Percentiles rank a stretch among this genome's conserved stretches.
Conservation (phyloP, 2,113 vertebrate species). For the Amphiprion ocellaris region DNA sequence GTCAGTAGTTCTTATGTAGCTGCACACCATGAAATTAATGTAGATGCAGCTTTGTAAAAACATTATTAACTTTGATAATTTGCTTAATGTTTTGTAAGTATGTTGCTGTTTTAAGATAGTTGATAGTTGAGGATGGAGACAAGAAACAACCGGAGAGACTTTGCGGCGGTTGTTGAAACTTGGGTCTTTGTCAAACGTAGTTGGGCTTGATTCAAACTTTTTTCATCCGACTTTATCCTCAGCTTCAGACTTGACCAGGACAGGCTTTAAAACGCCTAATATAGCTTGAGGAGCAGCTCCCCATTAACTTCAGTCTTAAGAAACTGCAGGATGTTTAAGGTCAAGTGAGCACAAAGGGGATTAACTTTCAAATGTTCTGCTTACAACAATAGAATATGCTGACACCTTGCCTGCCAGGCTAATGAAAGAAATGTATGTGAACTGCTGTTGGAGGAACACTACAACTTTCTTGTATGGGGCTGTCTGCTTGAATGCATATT, state of each 20-base stretch:
- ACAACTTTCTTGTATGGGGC: conserved; percentile 9
- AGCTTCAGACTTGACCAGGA: background rate
- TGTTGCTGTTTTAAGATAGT: background rate
- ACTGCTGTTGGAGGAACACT: background rate
- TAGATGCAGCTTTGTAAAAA: background rate
- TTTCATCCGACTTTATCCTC: background rate
- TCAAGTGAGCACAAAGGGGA: background rate
- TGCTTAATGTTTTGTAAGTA: background rate
- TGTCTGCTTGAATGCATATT: conserved; percentile 38
- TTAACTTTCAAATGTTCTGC: conserved; percentile 40
- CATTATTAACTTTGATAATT: no score
- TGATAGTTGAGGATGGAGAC: background rate
- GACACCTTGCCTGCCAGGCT: conserved; percentile 41
- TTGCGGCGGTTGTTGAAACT: background rate
- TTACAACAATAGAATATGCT: conserved; percentile 32
- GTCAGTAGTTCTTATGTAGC: background rate
- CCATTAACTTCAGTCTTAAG: background rate
- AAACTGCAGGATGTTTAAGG: background rate
- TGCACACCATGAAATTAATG: no score
- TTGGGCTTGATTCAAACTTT: background rate
- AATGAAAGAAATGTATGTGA: conserved; percentile 39
- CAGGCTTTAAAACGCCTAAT: background rate
- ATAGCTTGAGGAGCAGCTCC: conserved; percentile 5
- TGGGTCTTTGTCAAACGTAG: background rate
- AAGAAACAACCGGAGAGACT: background rate